phyloP scores from a whole-genome alignment of 2,888 invertebrate genomes.

The Pogonocherus hispidulus region DNA sequence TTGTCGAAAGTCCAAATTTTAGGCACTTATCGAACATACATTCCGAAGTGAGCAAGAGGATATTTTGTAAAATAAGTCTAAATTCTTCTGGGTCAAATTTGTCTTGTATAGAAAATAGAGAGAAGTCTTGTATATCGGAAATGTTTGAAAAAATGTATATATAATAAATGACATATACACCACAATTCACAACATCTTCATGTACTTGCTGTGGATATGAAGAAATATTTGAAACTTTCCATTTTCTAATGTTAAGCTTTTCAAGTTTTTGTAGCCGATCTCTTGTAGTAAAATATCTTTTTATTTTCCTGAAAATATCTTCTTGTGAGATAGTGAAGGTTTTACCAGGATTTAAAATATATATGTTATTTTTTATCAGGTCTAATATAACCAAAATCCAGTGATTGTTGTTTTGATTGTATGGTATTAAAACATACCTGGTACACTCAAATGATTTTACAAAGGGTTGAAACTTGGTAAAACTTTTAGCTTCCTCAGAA shows the following conservation, averaged over 20 bases:
- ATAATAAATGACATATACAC: constrained; percentile 7
- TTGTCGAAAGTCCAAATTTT: not conserved
- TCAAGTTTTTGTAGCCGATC: constrained; percentile 6
- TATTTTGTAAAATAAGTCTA: constrained; percentile 10
- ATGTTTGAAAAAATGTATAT: not conserved
- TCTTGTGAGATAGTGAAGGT: not conserved
- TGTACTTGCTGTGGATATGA: not conserved
- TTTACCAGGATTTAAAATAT: constrained; percentile 6
- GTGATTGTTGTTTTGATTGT: not conserved
- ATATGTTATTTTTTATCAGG: not conserved
- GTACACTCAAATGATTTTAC: not conserved
- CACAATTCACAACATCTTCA: constrained; percentile 6
- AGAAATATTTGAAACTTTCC: not conserved
- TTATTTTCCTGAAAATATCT: constrained; percentile 5
- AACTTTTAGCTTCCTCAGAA: not conserved
- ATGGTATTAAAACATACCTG: constrained; percentile 4
- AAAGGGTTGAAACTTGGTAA: not conserved
- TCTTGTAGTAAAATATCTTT: constrained; percentile 14
- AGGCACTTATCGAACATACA: constrained; percentile 5
- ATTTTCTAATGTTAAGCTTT: constrained; percentile 8
- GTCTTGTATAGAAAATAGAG: not conserved
- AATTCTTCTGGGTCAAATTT: constrained; percentile 13
- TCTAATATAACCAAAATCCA: constrained; percentile 22
- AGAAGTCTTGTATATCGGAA: not conserved
- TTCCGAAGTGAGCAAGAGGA: constrained; percentile 3